Evolutionary conservation across 2,113 vertebrate species (phyloP).

Genomic region (Tachysurus fulvidraco): DNA sequence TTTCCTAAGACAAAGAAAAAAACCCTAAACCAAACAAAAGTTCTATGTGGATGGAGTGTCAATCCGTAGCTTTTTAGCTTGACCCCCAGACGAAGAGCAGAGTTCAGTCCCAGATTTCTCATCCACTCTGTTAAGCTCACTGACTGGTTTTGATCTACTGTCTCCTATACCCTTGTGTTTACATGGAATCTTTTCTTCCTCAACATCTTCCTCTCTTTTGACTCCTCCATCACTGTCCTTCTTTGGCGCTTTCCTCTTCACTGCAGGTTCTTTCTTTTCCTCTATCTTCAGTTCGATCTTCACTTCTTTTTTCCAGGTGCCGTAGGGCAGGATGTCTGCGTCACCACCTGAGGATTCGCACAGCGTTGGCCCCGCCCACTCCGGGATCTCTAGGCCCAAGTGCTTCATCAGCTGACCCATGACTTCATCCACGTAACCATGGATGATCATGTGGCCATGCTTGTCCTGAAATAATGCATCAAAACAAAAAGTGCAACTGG

Average conservation of each 20-base stretch:
- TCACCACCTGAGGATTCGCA: slow-evolving; percentile 69
- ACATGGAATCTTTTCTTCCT: slow-evolving; percentile 28
- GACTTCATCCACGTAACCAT: slow-evolving; percentile 88
- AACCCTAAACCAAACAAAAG: too few relatives aligned
- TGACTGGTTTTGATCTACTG: slow-evolving; percentile 2
- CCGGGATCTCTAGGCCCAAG: slow-evolving; percentile 83
- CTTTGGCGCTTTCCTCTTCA: slow-evolving; percentile 20
- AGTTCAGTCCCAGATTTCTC: background rate
- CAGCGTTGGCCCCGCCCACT: slow-evolving; percentile 82
- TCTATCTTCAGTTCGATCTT: slow-evolving; percentile 61
- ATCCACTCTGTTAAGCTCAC: background rate
- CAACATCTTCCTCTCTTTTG: slow-evolving; percentile 61
- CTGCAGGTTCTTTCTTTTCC: slow-evolving; percentile 59
- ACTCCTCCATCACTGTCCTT: slow-evolving; percentile 42
- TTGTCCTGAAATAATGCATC: slow-evolving; percentile 78
- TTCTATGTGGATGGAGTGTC: slow-evolving; percentile 23
- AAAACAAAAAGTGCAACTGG: background rate
- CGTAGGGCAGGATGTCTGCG: slow-evolving; percentile 41
- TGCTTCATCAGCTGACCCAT: slow-evolving; percentile 85
- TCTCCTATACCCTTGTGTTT: background rate
- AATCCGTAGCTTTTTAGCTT: slow-evolving; percentile 27
- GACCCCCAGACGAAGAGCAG: background rate
- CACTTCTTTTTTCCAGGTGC: slow-evolving; percentile 48
- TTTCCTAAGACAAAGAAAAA: background rate
- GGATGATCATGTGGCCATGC: slow-evolving; percentile 85